Base-by-base conservation (phyloP, 2,797 vertebrate genomes). In the Cyclura pinguis region DNA sequence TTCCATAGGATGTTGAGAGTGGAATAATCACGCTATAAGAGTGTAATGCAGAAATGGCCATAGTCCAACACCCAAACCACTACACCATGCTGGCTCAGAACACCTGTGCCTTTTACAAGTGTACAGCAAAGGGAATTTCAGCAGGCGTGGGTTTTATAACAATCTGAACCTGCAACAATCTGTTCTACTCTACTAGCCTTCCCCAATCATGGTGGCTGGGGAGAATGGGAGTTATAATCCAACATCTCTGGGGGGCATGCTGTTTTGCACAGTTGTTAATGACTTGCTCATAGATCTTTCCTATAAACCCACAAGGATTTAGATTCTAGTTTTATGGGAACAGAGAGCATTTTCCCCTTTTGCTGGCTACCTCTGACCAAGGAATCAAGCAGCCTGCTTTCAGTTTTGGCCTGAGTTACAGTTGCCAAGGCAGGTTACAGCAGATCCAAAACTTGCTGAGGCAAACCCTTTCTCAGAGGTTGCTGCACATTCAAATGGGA, bases 371-470 rank as follows among this genome's bases (percentile, higher is more conserved):
- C n/a, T 29, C 32, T 6, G 24, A 32, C 14, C 6, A 35, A 16
- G 73, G 29, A 92, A 83, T 57, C 50, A 84, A 80, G 24, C 12
- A 78, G 18, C 50, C 73, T 47, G 29, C 29, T 57, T 84, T 82
- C 77, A 80, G 73, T 84, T 69, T 42, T 84, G 81, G 35, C 74
- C 64, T 50, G 35, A 35, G 20, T 35, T 86, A 78, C 9, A 27
- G 80, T 77, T 91, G n/a, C 85, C 73, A 87, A 69, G 35, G 90
- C 80, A 91, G 72, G 35, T 84, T 69, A 72, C 69, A 87, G 57
- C 22, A 35, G 52, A 69, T 69, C 73, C 42, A 12, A 59, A 84
- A 89, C 18, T 84, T 84, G 72, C 38, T 87, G 80, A 89, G 80
- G 38, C 88, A 80, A 72, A 73, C 64, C 38, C 42, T 87, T 87